Evolutionary conservation across 1,140 invertebrate genomes (phyloP).

Genomic region (Scaptomyza pallida): DNA sequence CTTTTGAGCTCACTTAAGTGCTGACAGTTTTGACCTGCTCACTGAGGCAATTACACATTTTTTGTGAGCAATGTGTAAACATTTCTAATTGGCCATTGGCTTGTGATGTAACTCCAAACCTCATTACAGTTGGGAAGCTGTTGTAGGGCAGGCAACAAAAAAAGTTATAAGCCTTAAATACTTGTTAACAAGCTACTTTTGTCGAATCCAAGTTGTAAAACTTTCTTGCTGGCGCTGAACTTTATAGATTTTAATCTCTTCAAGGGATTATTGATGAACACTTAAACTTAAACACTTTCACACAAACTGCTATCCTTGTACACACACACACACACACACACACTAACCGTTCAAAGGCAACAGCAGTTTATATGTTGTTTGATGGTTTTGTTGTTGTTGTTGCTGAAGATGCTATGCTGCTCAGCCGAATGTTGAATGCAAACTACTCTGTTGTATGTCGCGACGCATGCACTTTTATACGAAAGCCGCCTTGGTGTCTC

Average conservation of each 20-base stretch:
- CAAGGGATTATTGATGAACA: not conserved
- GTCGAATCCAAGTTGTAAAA: not conserved
- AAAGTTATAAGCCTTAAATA: not conserved
- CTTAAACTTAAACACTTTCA: not conserved
- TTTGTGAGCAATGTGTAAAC: constrained; percentile 3
- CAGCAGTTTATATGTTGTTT: constrained; percentile 47
- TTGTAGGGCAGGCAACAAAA: not conserved
- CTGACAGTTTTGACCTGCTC: constrained; percentile 36
- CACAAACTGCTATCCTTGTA: constrained; percentile 4
- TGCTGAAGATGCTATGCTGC: constrained; percentile 62
- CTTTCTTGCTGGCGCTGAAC: not conserved
- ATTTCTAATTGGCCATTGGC: constrained; percentile 41
- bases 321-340: not conserved
- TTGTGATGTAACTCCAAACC: constrained; percentile 34
- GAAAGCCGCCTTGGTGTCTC: constrained; percentile 36
- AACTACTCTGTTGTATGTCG: constrained; percentile 69
- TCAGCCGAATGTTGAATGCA: constrained; percentile 73
- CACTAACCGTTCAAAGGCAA: constrained; percentile 73
- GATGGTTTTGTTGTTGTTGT: constrained; percentile 17
- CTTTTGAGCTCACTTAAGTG: constrained; percentile 28
- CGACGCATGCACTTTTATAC: constrained; percentile 79
- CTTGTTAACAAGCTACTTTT: not conserved
- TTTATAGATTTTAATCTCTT: not conserved
- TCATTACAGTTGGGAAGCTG: constrained; percentile 15
- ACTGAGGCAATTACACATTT: constrained; percentile 4